Percentiles rank a stretch among this genome's conserved stretches.
These are phyloP conservation scores for Calameuta filiformis DNA, from an alignment of 2,888 invertebrate genomes.

Conservation along the genomic window DNA sequence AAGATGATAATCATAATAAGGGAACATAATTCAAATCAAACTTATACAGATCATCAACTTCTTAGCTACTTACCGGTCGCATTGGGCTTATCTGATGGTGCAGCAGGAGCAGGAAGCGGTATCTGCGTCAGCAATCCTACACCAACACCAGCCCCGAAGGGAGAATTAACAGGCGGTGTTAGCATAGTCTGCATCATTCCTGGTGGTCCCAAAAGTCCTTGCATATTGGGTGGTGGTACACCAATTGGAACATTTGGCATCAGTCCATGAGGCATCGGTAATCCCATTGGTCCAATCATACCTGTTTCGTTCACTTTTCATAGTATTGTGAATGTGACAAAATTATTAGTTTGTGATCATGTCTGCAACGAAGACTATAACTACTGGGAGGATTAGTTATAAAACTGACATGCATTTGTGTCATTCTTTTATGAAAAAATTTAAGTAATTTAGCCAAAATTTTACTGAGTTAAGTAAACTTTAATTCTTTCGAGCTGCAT, in stretches of 20 bases:
- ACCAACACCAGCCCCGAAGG: constrained; percentile 59
- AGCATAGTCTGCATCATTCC: constrained; percentile 64
- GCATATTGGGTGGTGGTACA: constrained; percentile 71
- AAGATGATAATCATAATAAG: neutral
- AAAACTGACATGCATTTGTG: constrained; percentile 54
- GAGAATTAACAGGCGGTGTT: constrained; percentile 60
- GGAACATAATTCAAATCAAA: neutral
- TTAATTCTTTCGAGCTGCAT: neutral
- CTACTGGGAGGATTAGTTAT: constrained; percentile 24
- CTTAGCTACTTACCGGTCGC: constrained; percentile 49
- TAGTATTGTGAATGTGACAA: constrained; percentile 14
- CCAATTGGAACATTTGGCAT: constrained; percentile 70
- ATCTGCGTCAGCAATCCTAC: constrained; percentile 62
- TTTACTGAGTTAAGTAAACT: neutral
- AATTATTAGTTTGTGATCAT: constrained; percentile 29
- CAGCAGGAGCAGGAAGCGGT: constrained; percentile 62
- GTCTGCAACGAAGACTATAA: constrained; percentile 28
- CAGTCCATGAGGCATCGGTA: constrained; percentile 68
- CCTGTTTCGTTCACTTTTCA: constrained; percentile 40
- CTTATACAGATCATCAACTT: neutral
- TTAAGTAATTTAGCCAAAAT: neutral
- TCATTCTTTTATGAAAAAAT: neutral
- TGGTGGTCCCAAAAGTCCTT: constrained; percentile 61
- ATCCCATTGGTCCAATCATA: constrained; percentile 68
- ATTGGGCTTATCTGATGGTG: constrained; percentile 63